A percentile compares a stretch with the other conserved stretches of the same genome.
Conservation (phyloP, 2,888 invertebrate genomes). For the Protonemura montana region DNA sequence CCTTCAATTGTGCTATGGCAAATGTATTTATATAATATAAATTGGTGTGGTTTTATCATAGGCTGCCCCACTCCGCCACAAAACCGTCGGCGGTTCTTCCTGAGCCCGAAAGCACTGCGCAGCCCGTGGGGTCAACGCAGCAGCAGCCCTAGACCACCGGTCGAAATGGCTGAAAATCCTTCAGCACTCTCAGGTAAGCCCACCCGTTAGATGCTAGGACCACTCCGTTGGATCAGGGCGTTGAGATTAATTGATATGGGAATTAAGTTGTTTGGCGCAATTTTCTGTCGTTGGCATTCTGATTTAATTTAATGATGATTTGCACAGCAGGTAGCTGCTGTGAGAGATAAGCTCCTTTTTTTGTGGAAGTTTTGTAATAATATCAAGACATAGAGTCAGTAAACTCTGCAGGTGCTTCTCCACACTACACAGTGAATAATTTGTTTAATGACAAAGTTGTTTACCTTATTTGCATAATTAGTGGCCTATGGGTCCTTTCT, state of each 20-base stretch:
- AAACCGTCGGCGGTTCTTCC: conserved; percentile 79
- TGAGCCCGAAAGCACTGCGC: conserved; percentile 80
- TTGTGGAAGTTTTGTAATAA: neutral
- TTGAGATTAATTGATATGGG: neutral
- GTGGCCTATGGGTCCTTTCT: neutral
- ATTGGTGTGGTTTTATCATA: conserved; percentile 50
- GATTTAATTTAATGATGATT: neutral
- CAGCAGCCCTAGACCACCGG: conserved; percentile 58
- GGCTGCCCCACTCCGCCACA: conserved; percentile 83
- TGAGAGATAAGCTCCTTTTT: neutral
- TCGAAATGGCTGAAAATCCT: conserved; percentile 64
- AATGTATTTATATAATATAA: too few relatives aligned
- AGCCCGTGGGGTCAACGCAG: conserved; percentile 69
- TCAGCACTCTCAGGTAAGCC: conserved; percentile 68
- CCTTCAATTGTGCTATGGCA: too few relatives aligned
- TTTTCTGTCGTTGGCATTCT: neutral
- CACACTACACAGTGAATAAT: neutral
- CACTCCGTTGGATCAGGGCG: too few relatives aligned
- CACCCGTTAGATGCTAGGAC: neutral
- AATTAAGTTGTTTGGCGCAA: neutral
- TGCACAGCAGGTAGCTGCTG: neutral
- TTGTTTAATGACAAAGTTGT: conserved; percentile 7
- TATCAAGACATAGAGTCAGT: neutral
- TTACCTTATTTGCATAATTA: neutral
- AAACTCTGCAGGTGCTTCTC: neutral